Conservation (phyloP, 2,888 invertebrate species). For the Nectonema munidae region DNA sequence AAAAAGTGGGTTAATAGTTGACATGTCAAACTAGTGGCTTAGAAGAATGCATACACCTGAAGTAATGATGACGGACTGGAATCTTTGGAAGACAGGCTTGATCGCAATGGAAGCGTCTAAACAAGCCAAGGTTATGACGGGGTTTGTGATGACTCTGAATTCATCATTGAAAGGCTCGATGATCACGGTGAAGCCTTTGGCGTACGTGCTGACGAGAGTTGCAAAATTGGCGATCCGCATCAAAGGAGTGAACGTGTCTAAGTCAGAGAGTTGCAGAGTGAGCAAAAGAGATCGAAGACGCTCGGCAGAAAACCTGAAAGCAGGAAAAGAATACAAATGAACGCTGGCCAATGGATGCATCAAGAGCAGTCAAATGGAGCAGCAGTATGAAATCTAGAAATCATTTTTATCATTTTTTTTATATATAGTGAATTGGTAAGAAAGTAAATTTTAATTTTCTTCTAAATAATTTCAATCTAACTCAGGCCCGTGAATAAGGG, state of each 20-base stretch:
- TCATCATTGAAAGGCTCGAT: constrained; percentile 89
- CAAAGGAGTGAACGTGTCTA: constrained; percentile 53
- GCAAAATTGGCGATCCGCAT: constrained; percentile 49
- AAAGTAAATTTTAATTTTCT: no score
- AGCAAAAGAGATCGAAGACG: constrained; percentile 50
- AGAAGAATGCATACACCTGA: constrained; percentile 39
- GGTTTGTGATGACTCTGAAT: constrained; percentile 21
- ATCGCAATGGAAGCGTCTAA: constrained; percentile 94
- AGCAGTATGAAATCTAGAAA: no score
- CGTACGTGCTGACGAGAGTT: constrained; percentile 75
- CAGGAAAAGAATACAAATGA: background rate
- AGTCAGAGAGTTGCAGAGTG: constrained; percentile 61
- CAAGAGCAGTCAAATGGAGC: constrained; percentile 7
- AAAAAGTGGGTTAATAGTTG: no score
- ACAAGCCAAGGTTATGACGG: constrained; percentile 38
- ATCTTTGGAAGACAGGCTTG: constrained; percentile 71
- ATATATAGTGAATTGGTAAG: constrained; percentile 16
- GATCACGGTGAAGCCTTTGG: constrained; percentile 60
- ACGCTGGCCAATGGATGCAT: background rate
- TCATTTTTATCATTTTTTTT: constrained; percentile 8
- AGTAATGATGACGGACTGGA: constrained; percentile 81
- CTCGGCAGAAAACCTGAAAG: constrained; percentile 47
- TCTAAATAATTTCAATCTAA: no score
- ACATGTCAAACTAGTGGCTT: no score
- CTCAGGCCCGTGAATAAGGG: no score